Conservation (phyloP, 2,888 invertebrate species). For the Anthophora plumipes region DNA sequence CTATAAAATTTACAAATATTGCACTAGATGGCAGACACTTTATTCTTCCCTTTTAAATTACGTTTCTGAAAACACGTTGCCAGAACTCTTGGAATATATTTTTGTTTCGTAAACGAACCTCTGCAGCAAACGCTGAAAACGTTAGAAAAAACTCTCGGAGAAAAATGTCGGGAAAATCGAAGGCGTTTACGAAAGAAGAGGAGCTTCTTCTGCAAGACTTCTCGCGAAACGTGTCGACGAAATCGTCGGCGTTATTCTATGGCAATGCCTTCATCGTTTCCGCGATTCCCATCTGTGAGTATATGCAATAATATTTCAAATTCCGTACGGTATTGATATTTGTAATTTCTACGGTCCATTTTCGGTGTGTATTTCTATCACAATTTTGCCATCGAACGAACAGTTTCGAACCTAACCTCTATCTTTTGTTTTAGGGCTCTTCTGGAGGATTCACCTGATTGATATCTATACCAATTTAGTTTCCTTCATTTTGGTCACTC, state of each 20-base stretch:
- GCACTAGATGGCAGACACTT: no score
- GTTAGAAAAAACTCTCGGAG: no score
- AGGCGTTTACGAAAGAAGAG: constrained; percentile 98
- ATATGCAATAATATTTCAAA: constrained; percentile 12
- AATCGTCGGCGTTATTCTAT: constrained; percentile 98
- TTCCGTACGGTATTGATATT: not conserved
- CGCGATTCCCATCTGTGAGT: constrained; percentile 98
- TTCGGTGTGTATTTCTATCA: constrained; percentile 55
- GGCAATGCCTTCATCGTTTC: constrained; percentile 99
- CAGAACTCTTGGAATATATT: no score
- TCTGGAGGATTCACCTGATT: constrained; percentile 99
- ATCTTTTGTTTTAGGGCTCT: constrained; percentile 91
- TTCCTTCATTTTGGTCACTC: constrained; percentile 94
- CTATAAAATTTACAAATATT: no score
- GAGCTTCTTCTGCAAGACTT: constrained; percentile 98
- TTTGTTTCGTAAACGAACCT: no score
- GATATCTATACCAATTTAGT: constrained; percentile 95
- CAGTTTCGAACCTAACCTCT: constrained; percentile 46
- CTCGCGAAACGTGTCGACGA: constrained; percentile 98
- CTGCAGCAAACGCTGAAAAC: no score
- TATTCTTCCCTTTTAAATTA: no score
- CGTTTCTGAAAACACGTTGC: no score
- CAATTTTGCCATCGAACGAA: not conserved
- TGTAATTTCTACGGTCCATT: constrained; percentile 9
- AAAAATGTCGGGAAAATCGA: constrained; percentile 84